Evolutionary conservation across 2,888 invertebrate genomes (phyloP), one percentile per base, ranked within the genome.

Genomic region (Sicus ferrugineus): DNA sequence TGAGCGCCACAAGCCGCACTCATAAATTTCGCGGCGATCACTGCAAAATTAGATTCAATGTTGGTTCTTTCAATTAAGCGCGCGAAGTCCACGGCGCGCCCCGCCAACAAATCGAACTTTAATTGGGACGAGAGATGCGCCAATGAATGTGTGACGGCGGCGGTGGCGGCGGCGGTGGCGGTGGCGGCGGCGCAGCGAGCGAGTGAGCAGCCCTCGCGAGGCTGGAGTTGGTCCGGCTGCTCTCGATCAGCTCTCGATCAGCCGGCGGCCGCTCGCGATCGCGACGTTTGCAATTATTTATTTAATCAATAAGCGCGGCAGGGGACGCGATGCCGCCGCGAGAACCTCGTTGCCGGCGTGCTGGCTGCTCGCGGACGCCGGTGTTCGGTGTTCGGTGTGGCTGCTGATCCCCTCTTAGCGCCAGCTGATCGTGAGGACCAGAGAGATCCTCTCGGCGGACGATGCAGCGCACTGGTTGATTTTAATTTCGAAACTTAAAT

Each of bases 271-370:
- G 66, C 58, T 38, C 23, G n/a, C 66, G 67, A 71, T 71, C 48
- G 11, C 42, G 70, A 73, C 66, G 61, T 61, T 69, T 16, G 61
- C 62, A 67, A 71, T 73, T 62, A 71, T 68, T 71, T 70, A 73
- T 73, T 73, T 73, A 71, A 73, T 73, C 73, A 71, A 68, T 66
- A 68, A 71, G 50, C 68, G 62, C 69, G 50, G 62, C 68, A 42
- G 54, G 70, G 61, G 68, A 56, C n/a, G n/a, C n/a, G n/a, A n/a
- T n/a, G 23, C 19, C 56, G 42, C 19, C n/a, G 31, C 16, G 50
- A 1, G n/a, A 28, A 26, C 61, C 28, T 61, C 42, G 23, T 16
- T 61, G 38, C 59, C 34, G 31, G 7, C 23, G 61, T 6, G 14
- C 38, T 19, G 28, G 26, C 6, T 56, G 28, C 23, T 23, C 54